Base-by-base conservation (phyloP, 1,140 invertebrate species). In the Aphidius ervi region DNA sequence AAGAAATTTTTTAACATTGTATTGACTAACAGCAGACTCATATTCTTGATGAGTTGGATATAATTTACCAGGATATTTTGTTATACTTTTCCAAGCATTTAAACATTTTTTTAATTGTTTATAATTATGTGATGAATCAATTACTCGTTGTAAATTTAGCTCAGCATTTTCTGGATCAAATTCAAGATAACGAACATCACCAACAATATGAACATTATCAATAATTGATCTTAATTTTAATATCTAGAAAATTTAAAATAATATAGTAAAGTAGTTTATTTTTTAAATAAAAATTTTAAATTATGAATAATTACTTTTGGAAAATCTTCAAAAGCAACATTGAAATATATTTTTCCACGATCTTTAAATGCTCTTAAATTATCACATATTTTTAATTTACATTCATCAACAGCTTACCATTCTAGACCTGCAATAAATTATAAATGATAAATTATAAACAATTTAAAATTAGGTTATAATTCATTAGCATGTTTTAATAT, bases 321-420 rank as follows among this genome's bases (percentile, higher is more conserved):
- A 69, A 72, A 68, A 67, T 74, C 16, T 68, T 70, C 23, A 39
- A 65, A 43, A 23, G 69, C 54, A 31, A 83, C 65, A 59, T 78
- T 74, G 61, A 85, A 81, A 48, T 75, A 78, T n/a, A 86, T 77
- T 63, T 76, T 75, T 23, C 84, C 84, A 55, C 81, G 73, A 52
- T 73, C 65, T 39, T 72, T 68, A 43, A 73, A 64, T 9, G 70
- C 53, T 9, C 58, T 48, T 31, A 71, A 62, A 58, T 68, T 63
- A 59, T 70, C 63, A 10, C 70, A 64, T 59, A 85, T 72, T 66
- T 79, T 82, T 70, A 84, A 79, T 62, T 65, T 70, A 56, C 81
- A 82, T 70, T 86, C 85, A 45, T 83, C 82, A 7, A 74, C 67
- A 5, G 84, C 83, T 46, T 80, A 67, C 64, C 66, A 66, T 68